Conservation (phyloP, 1,140 invertebrate species). For the Heliconius melpomene region DNA sequence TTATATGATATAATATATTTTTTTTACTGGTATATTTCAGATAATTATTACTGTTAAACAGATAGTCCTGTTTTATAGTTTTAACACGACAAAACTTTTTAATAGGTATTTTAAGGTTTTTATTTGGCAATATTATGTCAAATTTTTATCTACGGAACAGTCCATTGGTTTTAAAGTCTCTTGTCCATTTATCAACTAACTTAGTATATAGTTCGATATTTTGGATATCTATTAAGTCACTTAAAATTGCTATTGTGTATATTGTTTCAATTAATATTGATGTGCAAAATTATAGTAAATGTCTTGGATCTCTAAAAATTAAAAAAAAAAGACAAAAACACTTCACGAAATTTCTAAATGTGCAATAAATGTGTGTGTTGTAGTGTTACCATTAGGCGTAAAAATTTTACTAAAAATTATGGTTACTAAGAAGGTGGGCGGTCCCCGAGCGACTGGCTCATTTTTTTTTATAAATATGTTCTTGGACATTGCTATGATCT, state of each 20-base stretch:
- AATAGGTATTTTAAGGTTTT: slow-evolving; percentile 67
- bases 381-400: slow-evolving; percentile 80
- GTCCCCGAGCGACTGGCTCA: slow-evolving; percentile 34
- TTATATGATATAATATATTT: slow-evolving; percentile 77
- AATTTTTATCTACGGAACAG: slow-evolving; percentile 62
- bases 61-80: slow-evolving; percentile 75
- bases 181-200: slow-evolving; percentile 79
- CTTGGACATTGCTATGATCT: slow-evolving; percentile 72
- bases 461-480: slow-evolving; percentile 61
- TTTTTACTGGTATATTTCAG: slow-evolving; percentile 79
- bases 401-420: slow-evolving; percentile 70
- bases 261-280: slow-evolving; percentile 77
- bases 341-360: slow-evolving; percentile 81
- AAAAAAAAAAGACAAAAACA: slow-evolving; percentile 78
- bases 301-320: slow-evolving; percentile 81
- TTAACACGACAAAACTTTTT: slow-evolving; percentile 70
- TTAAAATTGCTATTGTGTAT: slow-evolving; percentile 80
- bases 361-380: slow-evolving; percentile 83
- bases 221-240: slow-evolving; percentile 79
- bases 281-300: slow-evolving; percentile 81
- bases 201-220: slow-evolving; percentile 78
- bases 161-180: slow-evolving; percentile 69
- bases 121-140: slow-evolving; percentile 52
- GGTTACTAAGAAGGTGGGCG: slow-evolving; percentile 54
- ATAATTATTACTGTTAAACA: slow-evolving; percentile 78